Evolutionary conservation across 2,113 vertebrate genomes (phyloP), one percentile per base, ranked within the genome.

Genomic region (Phaethornis superciliosus): DNA sequence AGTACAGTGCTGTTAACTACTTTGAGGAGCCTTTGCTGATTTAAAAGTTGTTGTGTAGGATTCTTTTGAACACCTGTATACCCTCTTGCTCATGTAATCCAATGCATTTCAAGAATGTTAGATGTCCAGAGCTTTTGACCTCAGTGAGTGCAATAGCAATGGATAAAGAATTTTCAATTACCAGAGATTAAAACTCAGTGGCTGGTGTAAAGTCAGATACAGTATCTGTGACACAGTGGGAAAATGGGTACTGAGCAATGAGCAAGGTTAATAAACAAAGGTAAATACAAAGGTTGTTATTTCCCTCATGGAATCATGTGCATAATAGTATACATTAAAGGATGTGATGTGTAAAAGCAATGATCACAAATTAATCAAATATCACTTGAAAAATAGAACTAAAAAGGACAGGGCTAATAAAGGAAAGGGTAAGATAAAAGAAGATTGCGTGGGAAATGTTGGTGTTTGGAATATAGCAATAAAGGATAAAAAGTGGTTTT

Each of bases 141-240:
- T 96, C 88, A 89, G 88, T 95, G 97, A 97, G 96, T 82, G 77
- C 55, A 93, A 63, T 92, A 95, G 91, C 85, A 77, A 67, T 82
- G 89, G 79, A 81, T 96, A 96, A 96, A 95, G 85, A 97, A 94
- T 96, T 98, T 97, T 98, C 94, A 97, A 96, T 98, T 98, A 95
- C 85, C 58, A 49, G 89, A 92, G 82, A 95, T 42, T 55, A 82
- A 95, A 97, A 96, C 64, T 92, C 80, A 74, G 89, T 95, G 72
- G 75, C 70, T 85, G 69, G 78, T 20, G 23, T 81, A 68, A 96
- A 89, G 76, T 96, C 95, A 94, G 83, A 94, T 93, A 68, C 12
- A 89, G 64, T 93, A 85, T 94, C 64, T 88, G 46, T 85, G 82
- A 76, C 71, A 87, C 71, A 92, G 88, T 93, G 74, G 88, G 30